These are phyloP conservation scores for Dufourea novaeangliae DNA, from an alignment of 1,140 invertebrate species.

Conservation along the genomic window DNA sequence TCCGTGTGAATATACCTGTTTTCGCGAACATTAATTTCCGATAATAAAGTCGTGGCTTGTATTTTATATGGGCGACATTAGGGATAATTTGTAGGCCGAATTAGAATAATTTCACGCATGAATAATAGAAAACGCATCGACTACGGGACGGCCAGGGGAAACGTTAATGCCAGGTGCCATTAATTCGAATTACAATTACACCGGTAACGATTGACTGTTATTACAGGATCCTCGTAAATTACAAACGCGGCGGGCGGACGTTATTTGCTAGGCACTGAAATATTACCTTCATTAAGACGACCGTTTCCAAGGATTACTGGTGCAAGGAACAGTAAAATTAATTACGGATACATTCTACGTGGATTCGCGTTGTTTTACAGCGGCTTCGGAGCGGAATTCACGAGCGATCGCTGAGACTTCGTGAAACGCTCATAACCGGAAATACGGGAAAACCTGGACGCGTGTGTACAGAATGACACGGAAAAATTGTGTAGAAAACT, in stretches of 20 bases:
- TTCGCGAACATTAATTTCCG: neutral
- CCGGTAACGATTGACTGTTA: conserved; percentile 17
- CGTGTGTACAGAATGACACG: no score
- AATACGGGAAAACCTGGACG: neutral
- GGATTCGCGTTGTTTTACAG: conserved; percentile 9
- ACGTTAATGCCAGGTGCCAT: neutral
- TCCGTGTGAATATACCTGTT: no score
- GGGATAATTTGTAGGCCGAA: neutral
- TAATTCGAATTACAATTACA: conserved; percentile 22
- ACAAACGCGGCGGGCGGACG: neutral
- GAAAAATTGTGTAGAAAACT: no score
- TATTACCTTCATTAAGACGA: conserved; percentile 40
- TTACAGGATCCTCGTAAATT: conserved; percentile 25
- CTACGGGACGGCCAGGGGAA: neutral
- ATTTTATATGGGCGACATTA: neutral
- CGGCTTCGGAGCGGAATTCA: conserved; percentile 16
- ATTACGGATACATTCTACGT: conserved; percentile 30
- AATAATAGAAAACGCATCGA: neutral
- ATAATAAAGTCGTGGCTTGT: neutral
- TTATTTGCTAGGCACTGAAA: conserved; percentile 42
- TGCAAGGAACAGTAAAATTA: conserved; percentile 41
- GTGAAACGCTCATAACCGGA: neutral
- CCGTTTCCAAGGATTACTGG: conserved; percentile 26
- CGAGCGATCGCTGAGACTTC: neutral
- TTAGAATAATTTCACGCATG: neutral